Conservation (phyloP, 2,888 invertebrate genomes). For the Scaptodrosophila latifasciaeformis region DNA sequence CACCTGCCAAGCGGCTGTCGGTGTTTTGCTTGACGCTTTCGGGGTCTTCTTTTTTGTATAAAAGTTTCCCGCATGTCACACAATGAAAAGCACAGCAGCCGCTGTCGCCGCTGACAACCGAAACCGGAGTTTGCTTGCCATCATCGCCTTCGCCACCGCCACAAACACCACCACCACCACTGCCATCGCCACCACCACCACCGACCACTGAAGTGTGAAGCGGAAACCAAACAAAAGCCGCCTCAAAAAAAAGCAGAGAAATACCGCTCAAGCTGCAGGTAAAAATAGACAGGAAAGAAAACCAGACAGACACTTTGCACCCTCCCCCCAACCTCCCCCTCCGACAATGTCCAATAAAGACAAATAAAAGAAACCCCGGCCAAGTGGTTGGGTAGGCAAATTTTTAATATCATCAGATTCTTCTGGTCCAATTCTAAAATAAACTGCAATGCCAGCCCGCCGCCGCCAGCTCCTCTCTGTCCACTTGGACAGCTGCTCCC, state of each 20-base stretch:
- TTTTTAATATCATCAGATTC: slow-evolving; percentile 55
- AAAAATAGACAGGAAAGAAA: slow-evolving; percentile 4
- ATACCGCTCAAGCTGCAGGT: slow-evolving; percentile 4
- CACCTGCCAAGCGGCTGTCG: slow-evolving; percentile 56
- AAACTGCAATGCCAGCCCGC: slow-evolving; percentile 24
- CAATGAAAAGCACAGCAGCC: slow-evolving; percentile 51
- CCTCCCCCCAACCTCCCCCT: too few relatives aligned
- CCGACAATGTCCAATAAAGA: neutral
- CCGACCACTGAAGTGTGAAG: slow-evolving; percentile 66
- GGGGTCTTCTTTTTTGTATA: slow-evolving; percentile 30
- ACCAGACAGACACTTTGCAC: too few relatives aligned
- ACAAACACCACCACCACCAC: too few relatives aligned
- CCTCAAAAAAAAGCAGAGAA: slow-evolving; percentile 62
- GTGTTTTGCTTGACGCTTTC: slow-evolving; percentile 21
- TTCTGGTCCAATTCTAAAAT: slow-evolving; percentile 24
- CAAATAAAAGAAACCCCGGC: slow-evolving; percentile 1
- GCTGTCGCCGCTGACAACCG: neutral
- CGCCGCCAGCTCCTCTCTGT: neutral
- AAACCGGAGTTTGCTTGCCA: neutral
- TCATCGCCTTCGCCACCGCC: neutral
- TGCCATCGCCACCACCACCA: slow-evolving; percentile 10
- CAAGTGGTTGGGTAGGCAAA: slow-evolving; percentile 42
- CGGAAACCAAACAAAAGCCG: slow-evolving; percentile 67
- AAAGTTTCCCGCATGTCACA: slow-evolving; percentile 62
- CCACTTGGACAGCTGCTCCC: slow-evolving; percentile 20